Conservation (phyloP, 92 coral and sea anemone genomes). For the Bergia sp. region DNA sequence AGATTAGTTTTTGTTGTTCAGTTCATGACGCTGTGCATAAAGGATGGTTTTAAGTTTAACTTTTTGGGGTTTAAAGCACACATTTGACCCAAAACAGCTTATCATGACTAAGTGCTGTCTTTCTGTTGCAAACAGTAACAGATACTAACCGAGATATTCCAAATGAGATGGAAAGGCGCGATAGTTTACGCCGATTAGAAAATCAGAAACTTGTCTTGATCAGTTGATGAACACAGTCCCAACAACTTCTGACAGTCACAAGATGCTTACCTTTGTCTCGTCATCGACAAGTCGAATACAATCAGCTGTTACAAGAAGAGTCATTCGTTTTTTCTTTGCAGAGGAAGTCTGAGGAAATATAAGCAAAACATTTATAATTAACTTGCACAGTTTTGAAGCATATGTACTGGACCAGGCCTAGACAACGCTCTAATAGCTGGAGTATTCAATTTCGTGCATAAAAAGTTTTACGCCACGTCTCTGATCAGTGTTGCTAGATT, state of each 20-base stretch:
- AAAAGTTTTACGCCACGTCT: conserved; percentile 4
- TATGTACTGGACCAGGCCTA: background rate
- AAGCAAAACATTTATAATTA: background rate
- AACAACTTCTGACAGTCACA: background rate
- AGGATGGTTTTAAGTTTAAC: background rate
- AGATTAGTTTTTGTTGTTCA: background rate
- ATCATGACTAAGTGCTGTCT: background rate
- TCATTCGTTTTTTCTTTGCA: conserved; percentile 89
- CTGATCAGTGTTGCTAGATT: background rate
- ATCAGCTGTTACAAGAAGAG: conserved; percentile 92
- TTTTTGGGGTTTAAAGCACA: background rate
- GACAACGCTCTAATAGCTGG: conserved; percentile 16
- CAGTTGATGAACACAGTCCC: background rate
- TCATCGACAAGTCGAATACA: conserved; percentile 98
- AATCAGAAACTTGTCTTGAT: conserved; percentile 1
- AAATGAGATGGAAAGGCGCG: conserved; percentile 25
- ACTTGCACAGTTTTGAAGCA: conserved; percentile 7
- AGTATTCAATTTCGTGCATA: conserved; percentile 18
- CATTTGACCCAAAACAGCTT: conserved; percentile 11
- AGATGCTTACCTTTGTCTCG: conserved; percentile 81
- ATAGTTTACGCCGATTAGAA: background rate
- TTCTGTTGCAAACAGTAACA: conserved; percentile 16
- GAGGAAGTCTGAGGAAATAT: conserved; percentile 60
- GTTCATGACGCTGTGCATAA: background rate
- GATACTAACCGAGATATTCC: conserved; percentile 16